A percentile compares a stretch with the other conserved stretches of the same genome.
Conservation (phyloP, 2,888 invertebrate genomes). For the Agonopterix arenella region DNA sequence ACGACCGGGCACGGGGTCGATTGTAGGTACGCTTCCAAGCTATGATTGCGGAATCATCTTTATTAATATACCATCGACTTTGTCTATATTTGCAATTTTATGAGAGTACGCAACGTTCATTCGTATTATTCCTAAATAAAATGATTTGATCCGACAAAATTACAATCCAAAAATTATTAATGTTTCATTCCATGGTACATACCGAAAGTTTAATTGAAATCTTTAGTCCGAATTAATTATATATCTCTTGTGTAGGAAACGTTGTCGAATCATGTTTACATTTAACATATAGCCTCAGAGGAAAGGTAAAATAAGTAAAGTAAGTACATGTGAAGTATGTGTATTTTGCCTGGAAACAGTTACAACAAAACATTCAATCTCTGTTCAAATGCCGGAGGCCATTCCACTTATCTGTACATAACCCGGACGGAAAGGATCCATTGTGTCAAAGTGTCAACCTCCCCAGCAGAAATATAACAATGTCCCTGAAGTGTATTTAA, state of each 20-base stretch:
- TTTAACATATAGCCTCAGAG: neutral
- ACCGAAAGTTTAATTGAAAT: no score
- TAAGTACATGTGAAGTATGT: no score
- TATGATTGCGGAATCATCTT: slow-evolving; percentile 20
- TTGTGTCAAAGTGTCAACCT: slow-evolving; percentile 7
- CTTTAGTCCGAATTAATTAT: no score
- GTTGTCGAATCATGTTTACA: neutral
- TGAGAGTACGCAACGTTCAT: no score
- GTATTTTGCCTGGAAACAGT: neutral
- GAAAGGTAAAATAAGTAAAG: neutral
- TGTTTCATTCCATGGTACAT: no score
- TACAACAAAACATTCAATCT: neutral
- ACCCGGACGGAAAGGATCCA: slow-evolving; percentile 2
- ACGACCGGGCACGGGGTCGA: slow-evolving; percentile 26
- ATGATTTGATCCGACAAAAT: no score
- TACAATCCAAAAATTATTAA: no score
- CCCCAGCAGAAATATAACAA: slow-evolving; percentile 1
- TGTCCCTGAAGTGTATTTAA: neutral
- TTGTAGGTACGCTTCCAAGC: slow-evolving; percentile 15
- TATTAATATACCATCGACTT: neutral
- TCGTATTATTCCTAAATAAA: no score
- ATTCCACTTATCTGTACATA: slow-evolving; percentile 8
- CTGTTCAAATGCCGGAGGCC: slow-evolving; percentile 1
- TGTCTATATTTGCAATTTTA: no score
- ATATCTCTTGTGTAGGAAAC: no score